These are phyloP conservation scores for Dicranocentrus wangi DNA, from an alignment of 2,888 invertebrate genomes.

Conservation along the genomic window DNA sequence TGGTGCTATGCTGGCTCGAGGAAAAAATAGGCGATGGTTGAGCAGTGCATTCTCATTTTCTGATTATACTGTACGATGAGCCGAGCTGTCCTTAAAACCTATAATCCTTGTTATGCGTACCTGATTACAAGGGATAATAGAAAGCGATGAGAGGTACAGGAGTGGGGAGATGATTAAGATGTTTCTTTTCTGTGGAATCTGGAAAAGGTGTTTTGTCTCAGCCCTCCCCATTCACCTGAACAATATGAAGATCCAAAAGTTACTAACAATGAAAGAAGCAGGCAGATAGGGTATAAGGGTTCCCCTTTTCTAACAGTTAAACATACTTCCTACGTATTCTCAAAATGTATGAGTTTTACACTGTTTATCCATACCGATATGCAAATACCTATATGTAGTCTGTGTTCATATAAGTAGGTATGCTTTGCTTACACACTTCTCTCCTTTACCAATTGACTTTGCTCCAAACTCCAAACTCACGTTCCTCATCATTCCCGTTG, in stretches of 20 bases:
- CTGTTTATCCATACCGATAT: neutral
- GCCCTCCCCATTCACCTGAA: constrained; percentile 60
- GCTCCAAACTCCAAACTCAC: no score
- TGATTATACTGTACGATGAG: constrained; percentile 14
- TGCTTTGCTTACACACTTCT: neutral
- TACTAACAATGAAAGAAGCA: constrained; percentile 48
- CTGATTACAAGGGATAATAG: constrained; percentile 58
- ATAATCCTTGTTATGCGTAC: constrained; percentile 51
- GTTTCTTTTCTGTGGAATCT: constrained; percentile 59
- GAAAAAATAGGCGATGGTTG: no score
- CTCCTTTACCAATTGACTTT: no score
- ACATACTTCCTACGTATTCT: neutral
- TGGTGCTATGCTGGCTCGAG: neutral
- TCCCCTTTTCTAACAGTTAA: neutral
- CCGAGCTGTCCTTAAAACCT: constrained; percentile 48
- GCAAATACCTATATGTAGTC: neutral
- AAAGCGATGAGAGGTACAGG: constrained; percentile 58
- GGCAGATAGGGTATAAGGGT: neutral
- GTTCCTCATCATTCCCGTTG: constrained; percentile 9
- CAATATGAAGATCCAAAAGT: constrained; percentile 45
- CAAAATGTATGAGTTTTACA: neutral
- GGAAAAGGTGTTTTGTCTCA: constrained; percentile 63
- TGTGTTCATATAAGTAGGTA: no score
- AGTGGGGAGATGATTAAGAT: constrained; percentile 56
- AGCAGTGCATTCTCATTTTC: neutral